A percentile compares a stretch with the other conserved stretches of the same genome.
phyloP scores from a whole-genome alignment of 1,140 invertebrate genomes.

The Cotesia glomerata region DNA sequence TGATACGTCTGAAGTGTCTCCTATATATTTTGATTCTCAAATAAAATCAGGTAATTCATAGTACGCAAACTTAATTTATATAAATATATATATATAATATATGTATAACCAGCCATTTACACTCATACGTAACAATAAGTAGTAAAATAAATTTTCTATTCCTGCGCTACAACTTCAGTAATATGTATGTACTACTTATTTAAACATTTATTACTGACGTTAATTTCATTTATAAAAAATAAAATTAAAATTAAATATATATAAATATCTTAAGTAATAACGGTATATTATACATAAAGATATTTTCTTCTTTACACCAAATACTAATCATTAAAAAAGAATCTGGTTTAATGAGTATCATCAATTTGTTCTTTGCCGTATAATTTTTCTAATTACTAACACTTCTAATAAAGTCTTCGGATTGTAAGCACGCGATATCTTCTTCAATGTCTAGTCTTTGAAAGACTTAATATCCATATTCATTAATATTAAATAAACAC shows the following conservation, averaged over 20 bases:
- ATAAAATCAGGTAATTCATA: slow-evolving; percentile 43
- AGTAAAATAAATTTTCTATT: slow-evolving; percentile 34
- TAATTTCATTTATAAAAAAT: slow-evolving; percentile 35
- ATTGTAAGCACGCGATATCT: slow-evolving; percentile 14
- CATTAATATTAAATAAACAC: slow-evolving; percentile 30
- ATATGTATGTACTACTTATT: slow-evolving; percentile 26
- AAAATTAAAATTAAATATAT: slow-evolving; percentile 51
- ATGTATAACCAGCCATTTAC: slow-evolving; percentile 42
- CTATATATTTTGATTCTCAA: slow-evolving; percentile 38
- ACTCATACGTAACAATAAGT: slow-evolving; percentile 37
- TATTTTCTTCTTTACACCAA: slow-evolving; percentile 28
- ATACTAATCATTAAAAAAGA: slow-evolving; percentile 37
- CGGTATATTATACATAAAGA: slow-evolving; percentile 35
- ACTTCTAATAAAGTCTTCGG: slow-evolving; percentile 15
- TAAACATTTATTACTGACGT: background rate
- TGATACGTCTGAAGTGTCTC: background rate
- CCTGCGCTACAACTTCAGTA: slow-evolving; percentile 38
- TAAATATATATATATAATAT: slow-evolving; percentile 9
- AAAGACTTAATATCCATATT: slow-evolving; percentile 27
- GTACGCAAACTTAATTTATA: slow-evolving; percentile 35
- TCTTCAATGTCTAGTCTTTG: slow-evolving; percentile 41
- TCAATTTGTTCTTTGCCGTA: background rate
- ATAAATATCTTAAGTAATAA: slow-evolving; percentile 43
- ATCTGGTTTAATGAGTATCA: slow-evolving; percentile 19
- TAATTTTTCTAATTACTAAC: background rate